Evolutionary conservation across 1,140 invertebrate species (phyloP).

Genomic region (Drosophila sechellia): DNA sequence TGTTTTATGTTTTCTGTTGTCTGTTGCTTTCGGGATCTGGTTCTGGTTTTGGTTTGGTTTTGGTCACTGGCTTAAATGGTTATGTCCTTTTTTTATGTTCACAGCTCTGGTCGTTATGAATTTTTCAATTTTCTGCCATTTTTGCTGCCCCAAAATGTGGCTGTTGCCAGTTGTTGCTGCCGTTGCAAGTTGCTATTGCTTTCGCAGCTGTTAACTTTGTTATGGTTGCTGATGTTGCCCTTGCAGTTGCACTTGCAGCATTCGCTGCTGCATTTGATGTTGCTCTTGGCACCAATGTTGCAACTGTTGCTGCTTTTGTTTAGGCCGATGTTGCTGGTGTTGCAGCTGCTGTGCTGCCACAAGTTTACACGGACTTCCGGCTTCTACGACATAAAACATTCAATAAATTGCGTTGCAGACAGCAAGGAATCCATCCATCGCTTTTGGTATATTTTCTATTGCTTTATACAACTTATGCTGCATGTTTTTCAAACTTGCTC

Average conservation of each 20-base stretch:
- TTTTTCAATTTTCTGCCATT: constrained; percentile 55
- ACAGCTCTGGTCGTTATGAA: constrained; percentile 49
- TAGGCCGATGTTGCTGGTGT: neutral
- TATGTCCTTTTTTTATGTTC: constrained; percentile 42
- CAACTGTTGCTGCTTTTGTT: constrained; percentile 3
- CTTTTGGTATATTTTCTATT: no score
- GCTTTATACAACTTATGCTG: no score
- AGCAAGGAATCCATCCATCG: no score
- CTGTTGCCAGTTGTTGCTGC: constrained; percentile 28
- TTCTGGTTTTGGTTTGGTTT: constrained; percentile 20
- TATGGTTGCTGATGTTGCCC: constrained; percentile 11
- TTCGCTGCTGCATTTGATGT: constrained; percentile 5
- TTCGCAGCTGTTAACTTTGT: neutral
- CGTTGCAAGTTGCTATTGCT: constrained; percentile 7
- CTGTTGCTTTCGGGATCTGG: constrained; percentile 21
- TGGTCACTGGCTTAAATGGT: constrained; percentile 47
- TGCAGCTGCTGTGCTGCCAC: neutral
- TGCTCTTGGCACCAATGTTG: neutral
- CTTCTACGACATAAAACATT: neutral
- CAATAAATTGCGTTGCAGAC: no score
- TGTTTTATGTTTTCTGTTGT: constrained; percentile 2
- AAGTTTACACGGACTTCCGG: neutral
- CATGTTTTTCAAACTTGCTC: no score
- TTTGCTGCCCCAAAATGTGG: constrained; percentile 17
- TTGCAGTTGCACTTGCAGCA: neutral